Evolutionary conservation across 2,113 vertebrate species (phyloP), one percentile per base, ranked within the genome.

Genomic region (Abramis brama): DNA sequence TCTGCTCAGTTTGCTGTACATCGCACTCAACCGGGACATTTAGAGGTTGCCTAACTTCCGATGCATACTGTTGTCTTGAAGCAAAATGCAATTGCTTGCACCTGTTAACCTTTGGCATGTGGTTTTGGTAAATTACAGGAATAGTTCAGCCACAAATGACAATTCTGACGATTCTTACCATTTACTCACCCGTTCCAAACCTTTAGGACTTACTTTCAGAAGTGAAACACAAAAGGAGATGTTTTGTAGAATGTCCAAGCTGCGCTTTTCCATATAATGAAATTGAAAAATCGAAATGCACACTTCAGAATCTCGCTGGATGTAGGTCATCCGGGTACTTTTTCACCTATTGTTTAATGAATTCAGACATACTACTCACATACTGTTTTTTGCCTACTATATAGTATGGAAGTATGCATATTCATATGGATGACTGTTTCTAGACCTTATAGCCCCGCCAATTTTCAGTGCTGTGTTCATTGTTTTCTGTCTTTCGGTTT

Each of bases 1-100:
- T 87, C 59, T 39, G 39, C 82, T 84, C 13, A 11, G 84, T 86
- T 89, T 84, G 82, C 89, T 86, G 86, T 78, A 89, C 73, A 78
- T 74, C 81, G 82, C 81, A 87, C 88, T 89, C 90, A 92, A 93
- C 93, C 92, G 73, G 82, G 76, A 91, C 91, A 91, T 94, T 94
- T 94, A 92, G 70, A 85, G 87, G 90, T 92, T 91, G 87, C 92
- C 87, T 89, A 94, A 94, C 86, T 93, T 94, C 92, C 91, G 86
- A 90, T 89, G 82, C 17, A 23, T 43, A 81, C 66, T 82, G 70
- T 74, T 66, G 84, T 89, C 59, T 52, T 83, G 84, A 33, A 82
- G 68, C 36, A 36, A 71, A 86, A 68, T 57, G 55, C 33, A 21
- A 64, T 66, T 84, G 55, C 60, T 43, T 83, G 43, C 43, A 79